These are phyloP conservation scores for Nylanderia fulva DNA, from an alignment of 1,140 invertebrate genomes.

Conservation along the genomic window DNA sequence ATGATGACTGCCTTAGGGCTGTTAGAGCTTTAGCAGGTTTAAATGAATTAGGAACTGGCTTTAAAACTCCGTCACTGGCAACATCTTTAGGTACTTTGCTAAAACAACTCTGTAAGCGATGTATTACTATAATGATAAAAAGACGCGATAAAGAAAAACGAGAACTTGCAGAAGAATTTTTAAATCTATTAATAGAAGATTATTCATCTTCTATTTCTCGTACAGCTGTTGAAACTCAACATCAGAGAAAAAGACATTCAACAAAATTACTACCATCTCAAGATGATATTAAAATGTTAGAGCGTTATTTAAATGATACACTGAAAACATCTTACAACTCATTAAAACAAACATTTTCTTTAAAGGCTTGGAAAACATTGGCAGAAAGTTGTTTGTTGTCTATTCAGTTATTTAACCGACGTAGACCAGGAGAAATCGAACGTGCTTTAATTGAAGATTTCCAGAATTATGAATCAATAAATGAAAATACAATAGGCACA, in stretches of 20 bases:
- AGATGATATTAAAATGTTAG: conserved; percentile 3
- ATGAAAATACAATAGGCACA: background rate
- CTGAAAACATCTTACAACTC: background rate
- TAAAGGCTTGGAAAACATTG: background rate
- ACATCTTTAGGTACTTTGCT: background rate
- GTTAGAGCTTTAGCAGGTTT: background rate
- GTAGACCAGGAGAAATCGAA: conserved; percentile 14
- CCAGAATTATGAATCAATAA: background rate
- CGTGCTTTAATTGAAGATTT: conserved; percentile 25
- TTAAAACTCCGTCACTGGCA: background rate
- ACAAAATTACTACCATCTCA: background rate
- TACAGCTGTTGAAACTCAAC: background rate
- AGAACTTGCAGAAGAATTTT: conserved; percentile 14
- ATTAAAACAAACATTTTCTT: conserved; percentile 4
- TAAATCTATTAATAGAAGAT: conserved; percentile 15
- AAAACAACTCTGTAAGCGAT: conserved; percentile 14
- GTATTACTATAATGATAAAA: conserved; percentile 23
- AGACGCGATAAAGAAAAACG: background rate
- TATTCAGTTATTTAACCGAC: conserved; percentile 6
- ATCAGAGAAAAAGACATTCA: background rate
- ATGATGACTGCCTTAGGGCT: conserved; percentile 3
- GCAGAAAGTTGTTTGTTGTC: background rate
- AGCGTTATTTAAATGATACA: background rate
- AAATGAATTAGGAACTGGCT: background rate
- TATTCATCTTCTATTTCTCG: conserved; percentile 14